A percentile compares a stretch with the other conserved stretches of the same genome.
Evolutionary conservation across 2,888 invertebrate genomes (phyloP).

Genomic region (Zaprionus lineosus): DNA sequence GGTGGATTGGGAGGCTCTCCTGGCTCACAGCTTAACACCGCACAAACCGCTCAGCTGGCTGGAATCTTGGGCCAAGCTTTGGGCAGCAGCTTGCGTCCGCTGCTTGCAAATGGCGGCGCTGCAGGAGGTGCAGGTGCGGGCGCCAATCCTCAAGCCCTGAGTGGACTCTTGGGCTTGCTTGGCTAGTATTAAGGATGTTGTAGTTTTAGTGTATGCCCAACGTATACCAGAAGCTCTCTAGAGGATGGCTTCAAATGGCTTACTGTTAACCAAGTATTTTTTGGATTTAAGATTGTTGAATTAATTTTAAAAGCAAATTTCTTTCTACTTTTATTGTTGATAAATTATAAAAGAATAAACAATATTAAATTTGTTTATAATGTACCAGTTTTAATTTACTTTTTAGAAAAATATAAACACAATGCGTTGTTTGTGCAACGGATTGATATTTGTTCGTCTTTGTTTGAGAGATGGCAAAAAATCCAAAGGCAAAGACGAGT

Average conservation of each 20-base stretch:
- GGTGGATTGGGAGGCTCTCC: constrained; percentile 7
- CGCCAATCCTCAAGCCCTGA: constrained; percentile 52
- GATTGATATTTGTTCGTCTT: no score
- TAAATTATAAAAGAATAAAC: neutral
- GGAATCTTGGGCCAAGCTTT: constrained; percentile 74
- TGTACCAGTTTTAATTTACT: no score
- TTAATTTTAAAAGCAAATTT: neutral
- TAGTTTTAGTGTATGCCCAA: no score
- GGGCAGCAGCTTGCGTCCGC: constrained; percentile 71
- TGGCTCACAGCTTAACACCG: constrained; percentile 46
- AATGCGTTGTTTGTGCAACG: no score
- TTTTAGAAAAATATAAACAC: no score
- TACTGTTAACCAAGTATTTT: neutral
- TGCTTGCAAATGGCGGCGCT: constrained; percentile 61
- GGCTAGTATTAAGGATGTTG: no score
- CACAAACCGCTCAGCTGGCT: constrained; percentile 73
- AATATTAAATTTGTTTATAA: neutral
- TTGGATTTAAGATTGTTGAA: neutral
- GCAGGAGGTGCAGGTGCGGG: constrained; percentile 34
- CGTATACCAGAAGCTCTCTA: no score
- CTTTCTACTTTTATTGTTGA: no score
- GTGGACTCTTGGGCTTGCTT: constrained; percentile 48
- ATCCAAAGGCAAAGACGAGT: constrained; percentile 8
- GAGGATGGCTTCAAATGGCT: no score
- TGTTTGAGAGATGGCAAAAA: no score